A percentile compares a stretch with the other conserved stretches of the same genome.
Conservation (phyloP, 2,113 vertebrate species). For the Zosterops hypoxanthus region DNA sequence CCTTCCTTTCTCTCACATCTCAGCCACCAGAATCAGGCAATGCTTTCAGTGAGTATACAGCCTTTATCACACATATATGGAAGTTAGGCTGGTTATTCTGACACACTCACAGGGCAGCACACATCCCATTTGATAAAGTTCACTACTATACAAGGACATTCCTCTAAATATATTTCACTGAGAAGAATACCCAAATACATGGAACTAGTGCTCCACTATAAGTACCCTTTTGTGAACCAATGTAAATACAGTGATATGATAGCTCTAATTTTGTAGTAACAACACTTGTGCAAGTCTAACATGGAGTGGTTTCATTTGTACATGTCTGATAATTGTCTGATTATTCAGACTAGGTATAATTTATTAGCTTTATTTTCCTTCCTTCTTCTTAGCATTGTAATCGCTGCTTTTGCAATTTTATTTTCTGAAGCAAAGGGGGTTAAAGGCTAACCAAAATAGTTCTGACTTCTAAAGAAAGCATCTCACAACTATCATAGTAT, state of each 20-base stretch:
- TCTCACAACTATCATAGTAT: not conserved
- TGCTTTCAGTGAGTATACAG: not conserved
- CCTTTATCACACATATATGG: not conserved
- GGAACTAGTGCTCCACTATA: not conserved
- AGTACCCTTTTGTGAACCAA: not conserved
- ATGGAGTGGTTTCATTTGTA: not conserved
- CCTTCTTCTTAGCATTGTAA: not conserved
- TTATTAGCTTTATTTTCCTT: not conserved
- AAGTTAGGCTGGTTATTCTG: not conserved
- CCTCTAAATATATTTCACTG: not conserved
- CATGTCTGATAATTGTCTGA: not conserved
- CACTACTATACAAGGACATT: not conserved
- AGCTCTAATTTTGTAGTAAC: not conserved
- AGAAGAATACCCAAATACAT: not conserved
- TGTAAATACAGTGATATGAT: fast-evolving
- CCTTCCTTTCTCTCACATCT: not conserved
- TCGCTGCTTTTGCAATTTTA: not conserved
- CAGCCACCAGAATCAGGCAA: not conserved
- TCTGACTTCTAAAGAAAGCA: not conserved
- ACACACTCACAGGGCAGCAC: not conserved
- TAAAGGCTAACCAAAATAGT: not conserved
- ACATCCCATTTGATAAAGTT: not conserved
- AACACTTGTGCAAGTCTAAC: not conserved
- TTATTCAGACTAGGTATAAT: not conserved
- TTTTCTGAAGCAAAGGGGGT: not conserved